phyloP scores from a whole-genome alignment of 2,888 invertebrate species.

The Diarsia brunnea region DNA sequence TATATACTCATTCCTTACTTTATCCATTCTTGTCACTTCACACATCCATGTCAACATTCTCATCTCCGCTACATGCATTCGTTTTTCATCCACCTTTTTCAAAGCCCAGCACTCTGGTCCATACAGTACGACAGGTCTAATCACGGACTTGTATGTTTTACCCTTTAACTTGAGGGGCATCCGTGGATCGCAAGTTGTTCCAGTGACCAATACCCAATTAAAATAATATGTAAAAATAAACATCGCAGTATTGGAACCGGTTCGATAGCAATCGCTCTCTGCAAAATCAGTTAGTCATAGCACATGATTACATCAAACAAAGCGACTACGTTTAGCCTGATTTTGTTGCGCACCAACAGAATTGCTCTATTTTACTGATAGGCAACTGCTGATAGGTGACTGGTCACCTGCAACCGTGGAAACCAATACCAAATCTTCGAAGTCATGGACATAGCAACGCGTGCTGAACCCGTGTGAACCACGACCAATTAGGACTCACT shows the following conservation, averaged over 20 bases:
- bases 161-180: no score
- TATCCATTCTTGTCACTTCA: no score
- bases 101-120: no score
- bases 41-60: no score
- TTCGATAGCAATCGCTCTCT: background rate
- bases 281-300: background rate
- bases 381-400: background rate
- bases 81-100: no score
- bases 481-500: no score
- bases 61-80: no score
- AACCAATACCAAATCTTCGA: background rate
- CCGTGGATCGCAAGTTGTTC: no score
- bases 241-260: background rate
- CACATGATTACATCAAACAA: background rate
- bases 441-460: background rate
- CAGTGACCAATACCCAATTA: background rate
- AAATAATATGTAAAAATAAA: background rate
- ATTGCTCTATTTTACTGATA: background rate
- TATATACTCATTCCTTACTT: no score
- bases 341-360: background rate
- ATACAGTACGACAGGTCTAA: no score
- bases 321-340: background rate
- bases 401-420: background rate
- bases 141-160: no score
- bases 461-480: no score